Conservation (phyloP, 2,797 vertebrate species). For the Epinephelus coioides region DNA sequence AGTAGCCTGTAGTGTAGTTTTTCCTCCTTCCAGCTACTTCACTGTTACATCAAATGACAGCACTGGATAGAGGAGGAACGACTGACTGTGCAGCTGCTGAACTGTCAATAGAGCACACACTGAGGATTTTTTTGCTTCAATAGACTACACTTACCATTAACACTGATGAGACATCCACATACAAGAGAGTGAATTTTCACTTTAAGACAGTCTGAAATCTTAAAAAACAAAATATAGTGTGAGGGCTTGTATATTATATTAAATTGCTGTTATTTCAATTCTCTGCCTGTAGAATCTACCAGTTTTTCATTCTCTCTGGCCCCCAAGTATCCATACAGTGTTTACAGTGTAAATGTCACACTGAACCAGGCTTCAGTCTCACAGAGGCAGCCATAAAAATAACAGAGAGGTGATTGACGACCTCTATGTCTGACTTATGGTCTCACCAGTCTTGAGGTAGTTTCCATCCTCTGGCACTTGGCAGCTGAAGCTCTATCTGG, state of each 20-base stretch:
- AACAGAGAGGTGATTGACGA: constrained; percentile 36
- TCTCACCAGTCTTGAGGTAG: constrained; percentile 62
- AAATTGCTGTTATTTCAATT: not conserved
- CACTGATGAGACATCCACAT: no score
- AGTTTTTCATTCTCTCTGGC: not conserved
- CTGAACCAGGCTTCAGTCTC: constrained; percentile 18
- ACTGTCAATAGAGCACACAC: no score
- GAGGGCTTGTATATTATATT: not conserved
- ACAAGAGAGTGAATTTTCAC: no score
- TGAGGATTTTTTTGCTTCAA: no score
- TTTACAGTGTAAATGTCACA: constrained; percentile 33
- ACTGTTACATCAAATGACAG: no score
- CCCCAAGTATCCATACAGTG: constrained; percentile 16
- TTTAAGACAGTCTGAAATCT: not conserved
- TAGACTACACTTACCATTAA: no score
- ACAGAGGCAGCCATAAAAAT: constrained; percentile 39
- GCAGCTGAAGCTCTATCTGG: constrained; percentile 48
- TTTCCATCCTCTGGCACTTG: constrained; percentile 66
- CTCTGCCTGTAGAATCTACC: not conserved
- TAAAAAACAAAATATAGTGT: not conserved
- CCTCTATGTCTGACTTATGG: constrained; percentile 47
- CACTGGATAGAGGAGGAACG: no score
- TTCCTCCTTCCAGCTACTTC: no score
- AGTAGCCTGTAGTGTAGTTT: no score
- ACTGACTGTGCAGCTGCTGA: no score